Percentiles rank a stretch among this genome's conserved stretches.
Evolutionary conservation across 2,797 vertebrate species (phyloP).

Genomic region (Paedocypris micromegethes): DNA sequence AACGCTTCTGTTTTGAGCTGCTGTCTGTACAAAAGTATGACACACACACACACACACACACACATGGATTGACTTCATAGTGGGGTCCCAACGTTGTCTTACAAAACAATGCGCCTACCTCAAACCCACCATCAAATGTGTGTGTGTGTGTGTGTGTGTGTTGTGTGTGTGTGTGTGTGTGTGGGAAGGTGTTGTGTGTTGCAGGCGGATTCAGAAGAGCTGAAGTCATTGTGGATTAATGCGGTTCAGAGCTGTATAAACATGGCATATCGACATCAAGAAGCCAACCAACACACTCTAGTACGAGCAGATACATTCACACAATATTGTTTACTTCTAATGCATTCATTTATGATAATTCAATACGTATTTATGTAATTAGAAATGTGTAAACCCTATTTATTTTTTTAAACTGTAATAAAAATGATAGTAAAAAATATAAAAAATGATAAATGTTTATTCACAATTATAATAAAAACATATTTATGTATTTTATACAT

Average conservation of each 20-base stretch:
- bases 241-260: constrained; percentile 69
- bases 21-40: constrained; percentile 70
- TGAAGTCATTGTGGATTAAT: constrained; percentile 62
- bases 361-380: too few species aligned
- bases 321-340: neutral
- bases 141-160: neutral
- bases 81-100: neutral
- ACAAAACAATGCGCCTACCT: neutral
- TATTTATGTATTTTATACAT: too few species aligned
- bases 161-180: constrained; percentile 12
- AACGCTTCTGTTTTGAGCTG: constrained; percentile 70
- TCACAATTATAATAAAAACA: too few species aligned
- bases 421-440: too few species aligned
- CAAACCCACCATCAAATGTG: neutral
- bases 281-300: constrained; percentile 37
- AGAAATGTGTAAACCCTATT: too few species aligned
- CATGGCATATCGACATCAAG: constrained; percentile 62
- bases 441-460: too few species aligned
- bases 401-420: too few species aligned
- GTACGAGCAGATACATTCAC: constrained; percentile 34
- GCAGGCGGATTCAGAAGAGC: constrained; percentile 67
- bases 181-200: constrained; percentile 62
- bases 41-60: neutral
- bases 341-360: too few species aligned
- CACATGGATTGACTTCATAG: neutral